Base-by-base conservation (phyloP, 2,888 invertebrate species). In the Apomyelois bistriatella region DNA sequence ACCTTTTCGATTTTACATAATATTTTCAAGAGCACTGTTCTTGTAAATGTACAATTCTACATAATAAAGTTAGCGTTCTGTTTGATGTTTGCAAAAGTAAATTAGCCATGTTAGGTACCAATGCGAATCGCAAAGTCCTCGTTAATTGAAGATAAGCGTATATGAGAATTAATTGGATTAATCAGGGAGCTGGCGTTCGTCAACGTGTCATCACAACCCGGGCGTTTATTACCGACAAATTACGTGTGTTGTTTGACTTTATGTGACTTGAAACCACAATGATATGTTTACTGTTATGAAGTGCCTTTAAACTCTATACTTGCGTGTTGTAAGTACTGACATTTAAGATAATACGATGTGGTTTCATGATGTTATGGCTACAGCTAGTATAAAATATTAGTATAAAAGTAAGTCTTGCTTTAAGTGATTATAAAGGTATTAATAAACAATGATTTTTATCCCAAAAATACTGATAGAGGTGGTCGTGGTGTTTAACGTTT, bases 141-240 rank as follows among this genome's bases (percentile, higher is more conserved):
- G 62, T 68, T 70, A 72, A 66, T 68, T 61, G 60, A 56, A 52
- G 60, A 65, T 59, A 60, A 59, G 64, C 61, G 60, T 61, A 64
- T 60, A 65, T 61, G 59, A 55, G 64, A 64, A 63, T 66, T 67
- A 70, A 71, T 72, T 65, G 65, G 63, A 68, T 70, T 72, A 71
- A 73, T 71, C 67, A 69, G 67, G 66, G 65, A 64, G 70, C 64
- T 72, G 64, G 54, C 59, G 61, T 64, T 65, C 62, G 62, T 68
- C 68, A 65, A 55, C 56, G 55, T 66, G 66, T 64, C 66, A 63
- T 58, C 57, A 62, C 54, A 54, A 54, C 60, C 54, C 57, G 47
- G 53, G 52, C 43, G 49, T 50, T 55, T 55, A 48, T 56, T 54
- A 47, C 48, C 53, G 43, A 54, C 54, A 57, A 57, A 58, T 58